A percentile compares a stretch with the other conserved stretches of the same genome.
Evolutionary conservation across 2,797 vertebrate genomes (phyloP).

Genomic region (Cyclura pinguis): DNA sequence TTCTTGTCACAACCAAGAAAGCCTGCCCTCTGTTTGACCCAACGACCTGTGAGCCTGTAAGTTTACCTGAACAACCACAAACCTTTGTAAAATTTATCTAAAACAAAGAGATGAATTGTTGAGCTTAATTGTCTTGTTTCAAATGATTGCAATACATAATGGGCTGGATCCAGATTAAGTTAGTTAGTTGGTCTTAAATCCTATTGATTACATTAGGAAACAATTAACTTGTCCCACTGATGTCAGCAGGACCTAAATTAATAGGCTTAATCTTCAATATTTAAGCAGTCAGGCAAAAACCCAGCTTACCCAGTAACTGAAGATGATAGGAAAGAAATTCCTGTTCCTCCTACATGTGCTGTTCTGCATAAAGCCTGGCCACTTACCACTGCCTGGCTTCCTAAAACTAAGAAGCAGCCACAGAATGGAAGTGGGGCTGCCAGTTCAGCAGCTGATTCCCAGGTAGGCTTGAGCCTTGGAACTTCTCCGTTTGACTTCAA

Average conservation of each 20-base stretch:
- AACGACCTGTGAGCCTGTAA: conserved; percentile 70
- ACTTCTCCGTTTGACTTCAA: background rate
- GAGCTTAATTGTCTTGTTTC: background rate
- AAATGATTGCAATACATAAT: background rate
- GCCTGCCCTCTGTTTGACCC: conserved; percentile 59
- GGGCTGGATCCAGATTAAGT: background rate
- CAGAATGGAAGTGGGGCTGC: background rate
- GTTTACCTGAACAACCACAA: conserved; percentile 40
- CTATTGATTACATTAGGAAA: background rate
- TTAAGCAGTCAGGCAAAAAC: background rate
- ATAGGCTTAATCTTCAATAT: background rate
- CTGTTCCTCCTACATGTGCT: background rate
- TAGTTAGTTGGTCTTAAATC: background rate
- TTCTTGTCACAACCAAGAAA: conserved; percentile 57
- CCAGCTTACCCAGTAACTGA: background rate
- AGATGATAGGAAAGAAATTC: background rate
- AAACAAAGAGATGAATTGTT: background rate
- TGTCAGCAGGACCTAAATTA: background rate
- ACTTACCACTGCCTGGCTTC: background rate
- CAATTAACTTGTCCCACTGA: background rate
- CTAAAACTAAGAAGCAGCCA: background rate
- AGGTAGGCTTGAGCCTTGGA: background rate
- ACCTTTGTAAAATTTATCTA: background rate
- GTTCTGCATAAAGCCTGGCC: background rate
- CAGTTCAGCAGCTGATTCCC: background rate